Conservation (phyloP, 2,888 invertebrate species). For the Apotomis capreana region DNA sequence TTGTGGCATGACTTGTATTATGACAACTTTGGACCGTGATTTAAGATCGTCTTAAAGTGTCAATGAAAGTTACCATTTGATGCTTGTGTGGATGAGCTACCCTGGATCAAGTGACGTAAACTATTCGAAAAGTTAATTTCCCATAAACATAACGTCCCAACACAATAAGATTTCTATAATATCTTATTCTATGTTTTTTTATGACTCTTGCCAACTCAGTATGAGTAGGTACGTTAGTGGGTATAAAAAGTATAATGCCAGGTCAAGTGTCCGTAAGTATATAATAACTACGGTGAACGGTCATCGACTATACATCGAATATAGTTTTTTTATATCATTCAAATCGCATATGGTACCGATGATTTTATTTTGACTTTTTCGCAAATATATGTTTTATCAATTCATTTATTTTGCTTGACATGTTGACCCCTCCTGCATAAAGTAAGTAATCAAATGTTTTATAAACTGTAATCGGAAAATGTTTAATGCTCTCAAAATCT, state of each 20-base stretch:
- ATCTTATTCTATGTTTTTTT: no score
- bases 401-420: background rate
- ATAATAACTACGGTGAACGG: no score
- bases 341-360: background rate
- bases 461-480: background rate
- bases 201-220: no score
- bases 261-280: no score
- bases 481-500: background rate
- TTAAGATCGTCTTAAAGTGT: background rate
- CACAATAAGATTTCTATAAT: background rate
- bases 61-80: no score
- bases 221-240: no score
- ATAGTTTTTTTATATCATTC: no score
- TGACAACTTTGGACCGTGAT: background rate
- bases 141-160: conserved; percentile 6
- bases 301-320: no score
- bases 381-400: background rate
- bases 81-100: conserved; percentile 46
- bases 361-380: background rate
- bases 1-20: background rate
- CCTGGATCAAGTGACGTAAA: conserved; percentile 69
- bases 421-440: background rate
- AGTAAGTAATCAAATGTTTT: background rate
- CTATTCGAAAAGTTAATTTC: conserved; percentile 61
- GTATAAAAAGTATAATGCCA: no score